Evolutionary conservation across 2,888 invertebrate genomes (phyloP), one percentile per base, ranked within the genome.

Genomic region (Nomada ferruginata): DNA sequence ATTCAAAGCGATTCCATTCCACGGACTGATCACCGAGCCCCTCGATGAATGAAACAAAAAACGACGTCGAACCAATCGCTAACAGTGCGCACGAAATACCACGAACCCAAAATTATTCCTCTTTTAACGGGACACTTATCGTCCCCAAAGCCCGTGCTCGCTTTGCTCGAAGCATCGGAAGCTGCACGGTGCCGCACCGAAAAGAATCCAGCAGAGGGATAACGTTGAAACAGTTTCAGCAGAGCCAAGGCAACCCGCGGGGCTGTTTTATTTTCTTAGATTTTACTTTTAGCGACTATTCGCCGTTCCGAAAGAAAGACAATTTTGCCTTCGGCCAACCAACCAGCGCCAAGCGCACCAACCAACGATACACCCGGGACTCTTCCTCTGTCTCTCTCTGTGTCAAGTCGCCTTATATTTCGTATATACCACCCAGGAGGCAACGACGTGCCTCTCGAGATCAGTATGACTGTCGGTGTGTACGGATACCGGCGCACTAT

Each of bases 361-460:
- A 68, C 73, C 82, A 85, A 87, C 88, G 89, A 88, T 89, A 87
- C 89, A 83, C 89, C 82, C 74, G 85, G 87, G 87, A 85, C 82
- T 42, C 60, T 74, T 61, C 60, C 55, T 26, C 61, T 59, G 66
- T 60, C 74, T 50, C 47, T 74, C 70, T 60, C 71, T 57, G 42
- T 66, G 76, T 79, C 71, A 57, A 74, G 61, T 73, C 64, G 74
- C 65, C 86, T 86, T 84, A 87, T 84, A 86, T 86, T 83, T 83
- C 84, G 80, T 83, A 85, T 87, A 89, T 89, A 90, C 84, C 86
- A 79, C 80, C 89, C 87, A 82, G 75, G 82, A 86, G 86, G 87
- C 89, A 88, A 83, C 89, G 84, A 88, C 89, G 88, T 79, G 85
- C 88, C 89, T 90, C 89, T 80, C 83, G 90, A 90, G 90, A 90